Evolutionary conservation across 2,113 vertebrate species (phyloP).

Genomic region (Probosciger aterrimus): DNA sequence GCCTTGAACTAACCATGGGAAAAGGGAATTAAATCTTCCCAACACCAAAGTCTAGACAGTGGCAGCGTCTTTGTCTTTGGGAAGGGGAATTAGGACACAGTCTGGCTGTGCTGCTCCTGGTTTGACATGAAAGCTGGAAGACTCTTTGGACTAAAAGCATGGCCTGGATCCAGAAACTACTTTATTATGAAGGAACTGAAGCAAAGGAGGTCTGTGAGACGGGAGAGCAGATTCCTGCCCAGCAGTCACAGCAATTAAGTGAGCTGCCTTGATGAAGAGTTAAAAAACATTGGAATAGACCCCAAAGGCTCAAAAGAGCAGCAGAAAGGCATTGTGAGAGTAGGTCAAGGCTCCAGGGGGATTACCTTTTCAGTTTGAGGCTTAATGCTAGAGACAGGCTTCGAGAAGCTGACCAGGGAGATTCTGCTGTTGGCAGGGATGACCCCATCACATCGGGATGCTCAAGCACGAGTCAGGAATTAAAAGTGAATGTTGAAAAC

Average conservation of each 20-base stretch:
- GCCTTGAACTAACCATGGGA: background rate
- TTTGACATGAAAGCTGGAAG: background rate
- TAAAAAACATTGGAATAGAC: background rate
- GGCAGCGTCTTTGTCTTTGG: background rate
- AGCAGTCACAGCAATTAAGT: slow-evolving; percentile 37
- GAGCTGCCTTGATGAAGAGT: background rate
- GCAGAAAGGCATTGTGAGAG: slow-evolving; percentile 18
- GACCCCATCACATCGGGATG: background rate
- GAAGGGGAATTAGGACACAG: slow-evolving; percentile 32
- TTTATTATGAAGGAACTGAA: background rate
- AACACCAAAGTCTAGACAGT: background rate
- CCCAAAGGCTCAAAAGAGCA: slow-evolving; percentile 13
- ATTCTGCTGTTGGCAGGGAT: background rate
- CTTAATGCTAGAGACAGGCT: background rate
- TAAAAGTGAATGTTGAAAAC: background rate
- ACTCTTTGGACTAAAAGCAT: background rate
- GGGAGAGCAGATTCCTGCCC: background rate
- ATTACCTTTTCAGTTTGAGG: slow-evolving; percentile 10
- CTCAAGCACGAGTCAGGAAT: background rate
- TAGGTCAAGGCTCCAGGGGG: slow-evolving; percentile 36
- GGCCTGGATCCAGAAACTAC: slow-evolving; percentile 27
- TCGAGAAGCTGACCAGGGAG: background rate
- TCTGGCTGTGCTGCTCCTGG: background rate
- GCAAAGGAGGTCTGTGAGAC: background rate
- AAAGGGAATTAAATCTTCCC: background rate